Evolutionary conservation across 2,113 vertebrate species (phyloP).

Genomic region (Anolis carolinensis): DNA sequence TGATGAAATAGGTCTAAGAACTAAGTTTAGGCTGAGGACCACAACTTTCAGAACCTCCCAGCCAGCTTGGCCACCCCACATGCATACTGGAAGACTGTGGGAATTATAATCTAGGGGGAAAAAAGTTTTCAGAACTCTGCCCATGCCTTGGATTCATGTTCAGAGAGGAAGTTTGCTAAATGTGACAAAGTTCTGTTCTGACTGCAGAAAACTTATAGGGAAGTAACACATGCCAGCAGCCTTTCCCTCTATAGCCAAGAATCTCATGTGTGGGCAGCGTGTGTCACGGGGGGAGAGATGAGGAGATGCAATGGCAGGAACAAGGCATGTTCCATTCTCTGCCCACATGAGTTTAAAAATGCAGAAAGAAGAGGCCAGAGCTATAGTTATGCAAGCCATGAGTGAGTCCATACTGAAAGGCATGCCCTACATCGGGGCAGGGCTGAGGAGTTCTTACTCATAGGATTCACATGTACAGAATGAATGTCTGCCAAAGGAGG

Average conservation of each 20-base stretch:
- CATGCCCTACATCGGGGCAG: no score
- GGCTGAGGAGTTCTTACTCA: no score
- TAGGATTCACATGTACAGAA: neutral
- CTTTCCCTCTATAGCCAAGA: neutral
- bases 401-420: no score
- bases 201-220: no score
- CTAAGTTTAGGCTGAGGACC: no score
- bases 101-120: no score
- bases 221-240: neutral
- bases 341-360: neutral
- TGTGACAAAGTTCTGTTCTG: neutral
- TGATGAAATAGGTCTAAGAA: no score
- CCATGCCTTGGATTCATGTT: neutral
- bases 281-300: neutral
- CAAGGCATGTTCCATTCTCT: neutral
- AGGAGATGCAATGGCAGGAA: neutral
- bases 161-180: neutral
- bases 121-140: neutral
- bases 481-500: neutral
- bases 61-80: no score
- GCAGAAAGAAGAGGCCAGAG: neutral
- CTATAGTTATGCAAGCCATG: no score
- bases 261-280: no score
- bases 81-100: no score
- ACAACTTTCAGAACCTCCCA: no score